Evolutionary conservation across 2,113 vertebrate genomes (phyloP), one percentile per base, ranked within the genome.

Genomic region (Calyptommatus sinebrachiatus): DNA sequence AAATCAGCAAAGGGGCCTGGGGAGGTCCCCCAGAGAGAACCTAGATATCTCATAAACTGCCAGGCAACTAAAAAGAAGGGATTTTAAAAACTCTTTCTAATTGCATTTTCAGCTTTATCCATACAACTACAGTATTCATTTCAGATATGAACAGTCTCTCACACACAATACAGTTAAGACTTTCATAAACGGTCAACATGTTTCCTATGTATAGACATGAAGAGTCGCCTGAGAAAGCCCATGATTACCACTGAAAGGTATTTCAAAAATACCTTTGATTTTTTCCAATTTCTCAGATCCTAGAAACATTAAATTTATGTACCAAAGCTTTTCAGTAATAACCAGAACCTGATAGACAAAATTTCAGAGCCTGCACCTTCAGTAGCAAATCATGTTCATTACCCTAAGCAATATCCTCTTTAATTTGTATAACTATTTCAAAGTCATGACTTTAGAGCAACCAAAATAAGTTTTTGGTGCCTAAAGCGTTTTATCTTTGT

Each of bases 41-140:
- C 48, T 75, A 61, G 53, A 22, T 45, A 76, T 29, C 14, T 41
- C 35, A 76, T 66, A 7, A 81, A 75, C 9, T 28, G 12, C n/a
- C 45, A 84, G 66, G 86, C 28, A 72, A 83, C 10, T 83, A 83
- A 10, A 82, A 88, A 89, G 73, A 88, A 78, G 87, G 76, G 70
- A 80, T 60, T 75, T 83, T 77, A 82, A 83, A 46, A 48, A 50
- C 89, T 0, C 53, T 57, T 63, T 67, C 79, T 1, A 24, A 28
- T 88, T 76, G 85, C 73, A 81, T 74, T 85, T 86, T 65, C 67
- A 81, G 81, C 88, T 86, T 78, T 86, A 88, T 18, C 72, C 81
- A 84, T 83, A 57, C 53, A 57, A 57, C 53, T 57, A 61, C 66
- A 0, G 71, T 85, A 84, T 70, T 74, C 72, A 24, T 71, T 84